Percentiles rank a stretch among this genome's conserved stretches.
These are phyloP conservation scores for Vimba vimba DNA, from an alignment of 2,113 vertebrate species.

Conservation along the genomic window DNA sequence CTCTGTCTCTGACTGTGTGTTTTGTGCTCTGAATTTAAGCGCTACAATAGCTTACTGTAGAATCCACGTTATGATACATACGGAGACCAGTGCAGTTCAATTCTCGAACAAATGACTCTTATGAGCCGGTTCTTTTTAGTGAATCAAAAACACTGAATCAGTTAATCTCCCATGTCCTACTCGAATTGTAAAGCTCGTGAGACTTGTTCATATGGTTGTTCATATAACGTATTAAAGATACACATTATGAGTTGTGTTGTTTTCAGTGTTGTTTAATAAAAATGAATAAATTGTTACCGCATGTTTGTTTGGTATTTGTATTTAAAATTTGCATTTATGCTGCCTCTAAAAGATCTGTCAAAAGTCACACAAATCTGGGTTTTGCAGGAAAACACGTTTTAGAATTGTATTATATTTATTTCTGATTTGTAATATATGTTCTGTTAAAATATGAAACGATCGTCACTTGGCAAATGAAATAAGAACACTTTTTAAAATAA, in stretches of 20 bases:
- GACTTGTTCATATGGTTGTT: background rate
- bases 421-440: background rate
- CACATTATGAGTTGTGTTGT: background rate
- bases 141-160: background rate
- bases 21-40: background rate
- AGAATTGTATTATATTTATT: background rate
- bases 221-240: background rate
- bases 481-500: background rate
- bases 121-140: background rate
- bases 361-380: background rate
- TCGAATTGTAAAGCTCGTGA: background rate
- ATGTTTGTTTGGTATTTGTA: background rate
- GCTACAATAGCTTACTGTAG: background rate
- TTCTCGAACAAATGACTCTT: background rate
- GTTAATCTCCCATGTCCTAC: background rate
- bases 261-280: background rate
- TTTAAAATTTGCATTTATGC: background rate
- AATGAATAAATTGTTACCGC: background rate
- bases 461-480: background rate
- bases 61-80: background rate
- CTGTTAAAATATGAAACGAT: background rate
- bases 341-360: background rate
- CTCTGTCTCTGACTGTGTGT: background rate
- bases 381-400: background rate
- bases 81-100: background rate